Evolutionary conservation across 1,140 invertebrate genomes (phyloP).

Genomic region (Adoxophyes honmai): DNA sequence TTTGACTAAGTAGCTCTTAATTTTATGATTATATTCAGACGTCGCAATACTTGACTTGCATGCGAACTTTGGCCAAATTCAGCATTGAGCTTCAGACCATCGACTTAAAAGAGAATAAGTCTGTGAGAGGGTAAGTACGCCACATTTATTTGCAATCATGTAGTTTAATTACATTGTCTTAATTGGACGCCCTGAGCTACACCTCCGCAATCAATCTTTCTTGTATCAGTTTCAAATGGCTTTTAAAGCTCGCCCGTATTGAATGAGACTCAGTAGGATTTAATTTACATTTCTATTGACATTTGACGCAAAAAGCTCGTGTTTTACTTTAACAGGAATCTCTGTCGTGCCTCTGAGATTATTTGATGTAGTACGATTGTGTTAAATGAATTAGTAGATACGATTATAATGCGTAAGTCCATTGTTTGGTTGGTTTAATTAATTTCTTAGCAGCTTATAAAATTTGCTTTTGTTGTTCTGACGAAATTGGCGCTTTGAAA

Average conservation of each 20-base stretch:
- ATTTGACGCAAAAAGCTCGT: not conserved
- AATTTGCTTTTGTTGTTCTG: no score
- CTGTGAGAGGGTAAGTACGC: not conserved
- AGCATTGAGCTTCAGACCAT: slow-evolving; percentile 11
- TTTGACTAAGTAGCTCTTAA: no score
- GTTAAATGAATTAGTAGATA: no score
- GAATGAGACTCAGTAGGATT: not conserved
- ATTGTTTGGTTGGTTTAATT: no score
- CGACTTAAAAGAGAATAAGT: slow-evolving; percentile 7
- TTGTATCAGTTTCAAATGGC: slow-evolving; percentile 4
- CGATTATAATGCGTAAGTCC: no score
- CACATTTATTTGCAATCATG: not conserved
- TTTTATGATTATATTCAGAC: no score
- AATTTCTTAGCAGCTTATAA: no score
- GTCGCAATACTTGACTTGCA: slow-evolving; percentile 1
- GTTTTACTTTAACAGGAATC: not conserved
- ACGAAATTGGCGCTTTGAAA: no score
- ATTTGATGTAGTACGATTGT: no score
- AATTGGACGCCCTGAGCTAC: not conserved
- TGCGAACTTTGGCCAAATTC: slow-evolving; percentile 10
- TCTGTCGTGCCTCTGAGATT: no score
- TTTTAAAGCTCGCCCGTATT: not conserved
- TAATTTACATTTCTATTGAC: slow-evolving; percentile 2
- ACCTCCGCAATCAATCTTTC: slow-evolving; percentile 3
- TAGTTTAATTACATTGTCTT: not conserved